Evolutionary conservation across 2,888 invertebrate genomes (phyloP), one percentile per base, ranked within the genome.

Genomic region (Hydrotaea diabolus): DNA sequence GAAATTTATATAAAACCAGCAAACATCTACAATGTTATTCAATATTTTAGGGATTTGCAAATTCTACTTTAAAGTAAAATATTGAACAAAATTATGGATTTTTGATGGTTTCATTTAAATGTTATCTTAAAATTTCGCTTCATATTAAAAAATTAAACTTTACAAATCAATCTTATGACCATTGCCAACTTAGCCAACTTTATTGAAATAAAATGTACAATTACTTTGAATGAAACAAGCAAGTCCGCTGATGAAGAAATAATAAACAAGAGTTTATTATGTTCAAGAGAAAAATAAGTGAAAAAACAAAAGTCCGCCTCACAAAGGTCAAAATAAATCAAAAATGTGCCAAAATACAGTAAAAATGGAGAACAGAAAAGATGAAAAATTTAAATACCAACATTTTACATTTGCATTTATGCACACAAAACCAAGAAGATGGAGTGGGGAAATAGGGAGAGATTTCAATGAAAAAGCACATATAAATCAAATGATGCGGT

Each of bases 291-390:
- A 46, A 13, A 8, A 69, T 23, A 21, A 53, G 7, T n/a, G n/a
- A n/a, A n/a, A n/a, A n/a, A n/a, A n/a, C n/a, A n/a, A 66, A 80
- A 1, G 13, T 64, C 62, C 43, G 15, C 43, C 57, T 31, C 46
- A 75, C 75, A 81, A 59, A 76, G 76, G 81, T 84, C 84, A 79
- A 85, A 85, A 82, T 85, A 85, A 82, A 82, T 82, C 85, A 81
- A 82, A 85, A 85, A 74, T 79, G 62, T 77, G 79, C 79, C 85
- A 85, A 81, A 82, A 82, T 79, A 59, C 2, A 62, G 55, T 43
- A 75, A 66, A 77, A 76, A 72, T 17, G 19, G 43, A 26, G 15
- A 49, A 49, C 19, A 31, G 13, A 23, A 53, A 53, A 15, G 36
- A 26, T 55, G 31, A 17, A 26, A n/a, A 31, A 49, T 53, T 31